Evolutionary conservation across 2,888 invertebrate genomes (phyloP).

Genomic region (Nemapogon koenigi): DNA sequence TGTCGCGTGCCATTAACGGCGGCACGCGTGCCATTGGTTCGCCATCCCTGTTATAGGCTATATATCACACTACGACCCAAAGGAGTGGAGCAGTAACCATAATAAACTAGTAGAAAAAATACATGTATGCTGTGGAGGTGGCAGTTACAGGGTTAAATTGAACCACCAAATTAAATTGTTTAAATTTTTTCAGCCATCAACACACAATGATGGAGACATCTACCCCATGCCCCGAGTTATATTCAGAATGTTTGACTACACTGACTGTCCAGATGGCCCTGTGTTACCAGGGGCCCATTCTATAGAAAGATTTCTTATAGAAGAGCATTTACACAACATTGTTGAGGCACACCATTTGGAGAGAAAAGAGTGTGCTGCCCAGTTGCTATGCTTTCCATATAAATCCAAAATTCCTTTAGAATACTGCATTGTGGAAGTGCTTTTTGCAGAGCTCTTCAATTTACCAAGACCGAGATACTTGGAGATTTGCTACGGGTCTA

Average conservation of each 20-base stretch:
- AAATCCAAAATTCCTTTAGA: slow-evolving; percentile 95
- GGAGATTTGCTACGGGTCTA: slow-evolving; percentile 93
- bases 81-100: too few relatives aligned
- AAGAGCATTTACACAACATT: slow-evolving; percentile 95
- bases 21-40: too few relatives aligned
- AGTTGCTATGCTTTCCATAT: slow-evolving; percentile 89
- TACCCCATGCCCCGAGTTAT: slow-evolving; percentile 97
- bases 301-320: slow-evolving; percentile 96
- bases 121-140: too few relatives aligned
- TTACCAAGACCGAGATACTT: slow-evolving; percentile 88
- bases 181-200: slow-evolving; percentile 84
- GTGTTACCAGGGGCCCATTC: slow-evolving; percentile 95
- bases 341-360: slow-evolving; percentile 87
- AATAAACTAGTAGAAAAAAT: too few relatives aligned
- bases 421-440: slow-evolving; percentile 97
- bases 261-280: slow-evolving; percentile 95
- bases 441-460: slow-evolving; percentile 93
- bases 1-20: too few relatives aligned
- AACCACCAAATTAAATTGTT: too few relatives aligned
- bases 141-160: too few relatives aligned
- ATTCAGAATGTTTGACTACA: slow-evolving; percentile 97
- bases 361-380: slow-evolving; percentile 94
- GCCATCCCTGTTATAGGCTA: too few relatives aligned
- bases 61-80: too few relatives aligned
- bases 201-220: slow-evolving; percentile 86